phyloP scores from a whole-genome alignment of 1,140 invertebrate species.

The Diprion similis region DNA sequence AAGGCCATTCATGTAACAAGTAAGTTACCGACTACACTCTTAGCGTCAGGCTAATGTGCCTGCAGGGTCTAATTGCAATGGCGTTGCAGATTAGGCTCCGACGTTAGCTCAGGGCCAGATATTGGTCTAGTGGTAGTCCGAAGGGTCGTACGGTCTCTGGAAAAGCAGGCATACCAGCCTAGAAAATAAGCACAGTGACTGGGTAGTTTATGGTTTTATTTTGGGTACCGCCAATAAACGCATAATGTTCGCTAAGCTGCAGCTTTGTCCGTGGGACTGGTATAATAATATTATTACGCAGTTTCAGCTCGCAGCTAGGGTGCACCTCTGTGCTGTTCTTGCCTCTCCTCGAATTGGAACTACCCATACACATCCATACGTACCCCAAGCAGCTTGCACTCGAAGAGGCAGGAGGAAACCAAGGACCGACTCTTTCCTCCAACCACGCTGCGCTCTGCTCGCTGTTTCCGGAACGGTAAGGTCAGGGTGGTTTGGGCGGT shows the following conservation, averaged over 20 bases:
- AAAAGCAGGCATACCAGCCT: no score
- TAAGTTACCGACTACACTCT: no score
- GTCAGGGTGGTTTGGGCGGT: neutral
- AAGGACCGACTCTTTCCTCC: no score
- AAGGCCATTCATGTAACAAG: no score
- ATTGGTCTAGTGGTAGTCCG: no score
- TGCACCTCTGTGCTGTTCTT: no score
- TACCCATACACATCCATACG: neutral
- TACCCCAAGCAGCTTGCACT: neutral
- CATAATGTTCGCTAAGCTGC: slow-evolving; percentile 46
- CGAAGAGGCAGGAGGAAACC: neutral
- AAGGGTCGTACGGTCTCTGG: no score
- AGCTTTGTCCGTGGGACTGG: slow-evolving; percentile 52
- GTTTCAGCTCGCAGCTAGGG: neutral
- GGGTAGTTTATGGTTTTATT: slow-evolving; percentile 54
- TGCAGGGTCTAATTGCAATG: no score
- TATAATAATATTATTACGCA: slow-evolving; percentile 43
- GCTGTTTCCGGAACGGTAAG: neutral
- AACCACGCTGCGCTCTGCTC: neutral
- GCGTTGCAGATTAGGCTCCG: no score
- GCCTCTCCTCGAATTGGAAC: no score
- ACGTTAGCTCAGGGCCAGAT: no score
- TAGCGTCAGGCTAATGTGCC: no score
- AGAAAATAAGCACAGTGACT: slow-evolving; percentile 19
- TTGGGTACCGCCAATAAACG: slow-evolving; percentile 44